These are phyloP conservation scores for Cyanoliseus patagonus DNA, from an alignment of 2,113 vertebrate species.

Conservation along the genomic window DNA sequence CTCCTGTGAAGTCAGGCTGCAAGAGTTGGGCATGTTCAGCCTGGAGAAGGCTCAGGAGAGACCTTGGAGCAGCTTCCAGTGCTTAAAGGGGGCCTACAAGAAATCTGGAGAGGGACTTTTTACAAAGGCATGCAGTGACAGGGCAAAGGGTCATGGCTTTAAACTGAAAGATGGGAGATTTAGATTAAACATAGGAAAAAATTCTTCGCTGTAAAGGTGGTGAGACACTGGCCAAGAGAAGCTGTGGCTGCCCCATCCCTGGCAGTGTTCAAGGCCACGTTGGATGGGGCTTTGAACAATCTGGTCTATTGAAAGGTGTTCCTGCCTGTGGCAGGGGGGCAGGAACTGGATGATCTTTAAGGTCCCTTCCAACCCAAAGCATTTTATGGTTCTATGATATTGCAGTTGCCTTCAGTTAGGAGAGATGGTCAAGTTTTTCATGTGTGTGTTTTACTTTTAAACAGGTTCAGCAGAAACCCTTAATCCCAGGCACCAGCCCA, in stretches of 20 bases:
- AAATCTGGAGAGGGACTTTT: neutral
- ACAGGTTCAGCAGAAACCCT: slow-evolving; percentile 80
- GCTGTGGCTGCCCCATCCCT: neutral
- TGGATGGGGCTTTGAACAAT: neutral
- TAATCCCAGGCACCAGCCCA: slow-evolving; percentile 77
- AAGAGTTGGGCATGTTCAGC: neutral
- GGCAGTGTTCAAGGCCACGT: neutral
- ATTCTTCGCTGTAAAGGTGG: neutral
- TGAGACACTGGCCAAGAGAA: neutral
- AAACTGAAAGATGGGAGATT: neutral
- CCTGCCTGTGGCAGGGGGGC: neutral
- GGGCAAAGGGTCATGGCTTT: neutral
- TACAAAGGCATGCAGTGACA: neutral
- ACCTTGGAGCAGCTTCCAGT: neutral
- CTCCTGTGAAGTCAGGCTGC: neutral
- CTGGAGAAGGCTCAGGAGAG: neutral
- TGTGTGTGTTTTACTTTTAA: neutral
- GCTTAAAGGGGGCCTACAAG: neutral
- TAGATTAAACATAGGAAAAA: neutral
- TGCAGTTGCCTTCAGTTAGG: neutral
- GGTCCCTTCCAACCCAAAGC: neutral
- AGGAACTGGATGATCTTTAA: neutral
- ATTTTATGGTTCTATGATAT: neutral
- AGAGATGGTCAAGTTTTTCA: neutral
- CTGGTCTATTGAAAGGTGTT: neutral